phyloP scores from a whole-genome alignment of 2,113 vertebrate species.

The Rhinichthys klamathensis region DNA sequence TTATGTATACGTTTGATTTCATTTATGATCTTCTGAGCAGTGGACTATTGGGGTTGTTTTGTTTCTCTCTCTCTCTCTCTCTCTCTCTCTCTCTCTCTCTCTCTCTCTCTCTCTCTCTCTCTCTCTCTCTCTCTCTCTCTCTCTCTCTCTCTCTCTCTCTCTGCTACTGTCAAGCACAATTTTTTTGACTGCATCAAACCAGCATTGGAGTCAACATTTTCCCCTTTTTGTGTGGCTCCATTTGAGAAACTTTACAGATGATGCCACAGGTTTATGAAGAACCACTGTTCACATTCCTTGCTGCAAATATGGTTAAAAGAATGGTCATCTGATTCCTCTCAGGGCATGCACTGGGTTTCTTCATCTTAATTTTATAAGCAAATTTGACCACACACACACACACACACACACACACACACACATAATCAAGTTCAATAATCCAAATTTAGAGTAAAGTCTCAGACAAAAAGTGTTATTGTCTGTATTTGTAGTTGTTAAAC shows the following conservation, averaged over 20 bases:
- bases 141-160: background rate
- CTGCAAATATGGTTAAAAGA: conserved; percentile 35
- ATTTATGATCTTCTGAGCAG: background rate
- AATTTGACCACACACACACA: background rate
- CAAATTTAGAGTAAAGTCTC: no score
- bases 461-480: no score
- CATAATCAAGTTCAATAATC: no score
- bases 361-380: conserved; percentile 28
- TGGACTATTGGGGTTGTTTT: background rate
- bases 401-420: no score
- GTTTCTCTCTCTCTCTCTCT: background rate
- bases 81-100: background rate
- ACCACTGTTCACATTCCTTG: conserved; percentile 33
- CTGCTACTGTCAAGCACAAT: background rate
- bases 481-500: no score
- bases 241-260: background rate
- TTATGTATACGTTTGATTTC: background rate
- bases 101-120: no score
- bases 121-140: background rate
- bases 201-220: background rate
- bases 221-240: background rate
- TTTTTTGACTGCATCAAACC: background rate
- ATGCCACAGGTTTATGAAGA: conserved; percentile 23
- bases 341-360: conserved; percentile 27
- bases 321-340: conserved; percentile 12